Base-by-base conservation (phyloP, 2,113 vertebrate genomes). In the Oxyura jamaicensis region DNA sequence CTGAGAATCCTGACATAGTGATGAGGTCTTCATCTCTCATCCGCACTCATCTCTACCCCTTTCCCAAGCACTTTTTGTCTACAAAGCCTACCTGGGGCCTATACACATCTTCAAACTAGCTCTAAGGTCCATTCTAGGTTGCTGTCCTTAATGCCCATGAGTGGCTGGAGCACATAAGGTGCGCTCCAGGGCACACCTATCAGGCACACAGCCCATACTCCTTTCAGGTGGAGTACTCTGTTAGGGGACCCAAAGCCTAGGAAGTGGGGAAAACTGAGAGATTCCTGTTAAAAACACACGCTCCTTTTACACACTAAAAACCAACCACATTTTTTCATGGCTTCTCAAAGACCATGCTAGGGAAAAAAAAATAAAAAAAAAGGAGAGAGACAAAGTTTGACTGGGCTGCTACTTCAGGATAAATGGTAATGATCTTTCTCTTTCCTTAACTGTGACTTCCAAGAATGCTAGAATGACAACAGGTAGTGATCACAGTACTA, bases 291-390 rank as follows among this genome's bases (percentile, higher is more conserved):
- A 31, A 35, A 52, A 58, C 36, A 12, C 16, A 16, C 8, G n/a
- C 3, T 10, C 23, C 16, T 46, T 16, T 18, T 18, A 6, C 66
- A 83, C 72, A 48, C 62, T 59, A 21, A 67, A 93, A 62, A 6
- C 2, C 7, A n/a, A 13, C 3, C 31, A 22, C 2, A 8, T 4
- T 62, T 83, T 74, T 39, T 63, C 2, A 6, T 8, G 8, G 18
- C 7, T 73, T 79, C 11, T 63, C 26, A 68, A 68, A 68, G 35
- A 58, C 7, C 8, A 23, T 10, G 3, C 56, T 52, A 36, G 41
- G 22, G 23, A 66, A 42, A 2, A 1, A 1, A 10, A 41, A 55
- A 69, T 53, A 1, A 1, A 1, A 10, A 35, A 44, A 68, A 29
- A 10, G 9, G 4, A 15, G 11, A 48, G 46, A 48, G 46, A 48